These are phyloP conservation scores for Nymphalis io DNA, from an alignment of 1,140 invertebrate genomes.

Conservation along the genomic window DNA sequence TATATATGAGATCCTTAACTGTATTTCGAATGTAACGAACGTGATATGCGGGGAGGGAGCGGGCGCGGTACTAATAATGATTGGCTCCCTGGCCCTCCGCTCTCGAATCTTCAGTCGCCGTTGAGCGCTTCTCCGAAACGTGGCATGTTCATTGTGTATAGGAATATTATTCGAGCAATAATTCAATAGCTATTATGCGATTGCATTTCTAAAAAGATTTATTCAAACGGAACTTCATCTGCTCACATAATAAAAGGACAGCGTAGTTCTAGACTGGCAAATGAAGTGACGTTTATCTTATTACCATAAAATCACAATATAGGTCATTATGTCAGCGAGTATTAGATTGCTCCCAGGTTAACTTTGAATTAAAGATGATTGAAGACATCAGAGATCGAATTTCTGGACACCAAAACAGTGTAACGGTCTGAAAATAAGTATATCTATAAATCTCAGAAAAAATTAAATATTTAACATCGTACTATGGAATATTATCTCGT, in stretches of 20 bases:
- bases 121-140: neutral
- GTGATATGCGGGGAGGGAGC: neutral
- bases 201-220: neutral
- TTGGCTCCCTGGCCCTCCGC: neutral
- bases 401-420: neutral
- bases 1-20: neutral
- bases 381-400: no score
- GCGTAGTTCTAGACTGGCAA: neutral
- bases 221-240: neutral
- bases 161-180: neutral
- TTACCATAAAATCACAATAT: conserved; percentile 1
- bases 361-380: neutral
- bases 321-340: conserved; percentile 1
- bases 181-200: neutral
- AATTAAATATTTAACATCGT: no score
- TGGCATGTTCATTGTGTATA: neutral
- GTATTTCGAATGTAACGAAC: neutral
- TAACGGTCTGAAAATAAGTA: neutral
- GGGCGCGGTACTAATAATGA: neutral
- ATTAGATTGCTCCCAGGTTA: conserved; percentile 1
- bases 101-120: neutral
- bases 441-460: neutral
- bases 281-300: neutral
- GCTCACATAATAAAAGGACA: neutral
- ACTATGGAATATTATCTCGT: no score